phyloP scores from a whole-genome alignment of 2,888 invertebrate species.

The Orchestes rusci region DNA sequence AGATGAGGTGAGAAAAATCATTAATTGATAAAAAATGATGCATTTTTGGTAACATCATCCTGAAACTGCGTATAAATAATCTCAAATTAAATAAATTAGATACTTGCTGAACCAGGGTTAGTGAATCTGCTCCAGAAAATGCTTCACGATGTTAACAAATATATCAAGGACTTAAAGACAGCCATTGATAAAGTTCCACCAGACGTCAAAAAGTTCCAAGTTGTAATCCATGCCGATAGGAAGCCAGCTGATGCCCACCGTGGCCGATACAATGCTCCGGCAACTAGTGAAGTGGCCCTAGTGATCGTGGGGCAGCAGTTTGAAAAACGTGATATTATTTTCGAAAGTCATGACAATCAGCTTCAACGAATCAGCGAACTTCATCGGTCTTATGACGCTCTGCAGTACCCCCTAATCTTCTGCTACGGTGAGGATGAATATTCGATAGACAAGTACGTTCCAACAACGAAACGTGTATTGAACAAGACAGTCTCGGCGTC shows the following conservation, averaged over 20 bases:
- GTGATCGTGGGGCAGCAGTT: background rate
- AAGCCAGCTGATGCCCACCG: background rate
- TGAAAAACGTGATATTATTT: slow-evolving; percentile 3
- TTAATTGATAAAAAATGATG: too few species aligned
- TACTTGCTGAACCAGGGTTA: background rate
- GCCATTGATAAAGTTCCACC: background rate
- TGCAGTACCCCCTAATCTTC: slow-evolving; percentile 36
- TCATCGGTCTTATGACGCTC: slow-evolving; percentile 36
- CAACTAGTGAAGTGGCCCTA: background rate
- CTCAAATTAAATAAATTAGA: too few species aligned
- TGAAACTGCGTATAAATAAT: too few species aligned
- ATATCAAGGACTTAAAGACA: background rate
- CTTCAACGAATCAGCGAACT: slow-evolving; percentile 26
- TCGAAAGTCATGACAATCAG: background rate
- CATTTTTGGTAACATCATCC: too few species aligned
- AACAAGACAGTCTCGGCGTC: slow-evolving; percentile 7
- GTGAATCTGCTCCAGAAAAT: background rate
- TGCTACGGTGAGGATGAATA: slow-evolving; percentile 23
- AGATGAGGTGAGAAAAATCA: too few species aligned
- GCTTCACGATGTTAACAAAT: background rate
- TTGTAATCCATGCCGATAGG: background rate
- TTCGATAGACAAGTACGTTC: background rate
- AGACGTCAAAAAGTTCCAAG: background rate
- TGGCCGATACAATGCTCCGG: background rate
- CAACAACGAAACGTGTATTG: background rate